These are phyloP conservation scores for Setophaga petechia DNA, from an alignment of 2,113 vertebrate genomes.

Conservation along the genomic window DNA sequence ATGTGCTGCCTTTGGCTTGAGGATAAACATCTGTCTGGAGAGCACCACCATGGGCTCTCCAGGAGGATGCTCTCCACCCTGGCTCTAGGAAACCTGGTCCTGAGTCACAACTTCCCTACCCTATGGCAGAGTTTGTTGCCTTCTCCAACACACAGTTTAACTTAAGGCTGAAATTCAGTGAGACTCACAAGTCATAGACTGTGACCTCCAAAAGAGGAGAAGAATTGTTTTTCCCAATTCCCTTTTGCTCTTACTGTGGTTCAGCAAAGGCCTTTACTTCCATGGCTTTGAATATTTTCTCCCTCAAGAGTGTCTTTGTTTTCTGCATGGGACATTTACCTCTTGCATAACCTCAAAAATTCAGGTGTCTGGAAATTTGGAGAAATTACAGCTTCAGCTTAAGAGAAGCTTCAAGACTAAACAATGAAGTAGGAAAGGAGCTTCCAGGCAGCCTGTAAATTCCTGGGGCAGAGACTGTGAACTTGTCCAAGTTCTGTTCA, in stretches of 20 bases:
- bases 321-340: background rate
- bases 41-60: fast-evolving
- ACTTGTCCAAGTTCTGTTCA: background rate
- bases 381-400: background rate
- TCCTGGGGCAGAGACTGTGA: background rate
- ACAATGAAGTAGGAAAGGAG: background rate
- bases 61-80: background rate
- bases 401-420: background rate
- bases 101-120: background rate
- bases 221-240: background rate
- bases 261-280: background rate
- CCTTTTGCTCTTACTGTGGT: background rate
- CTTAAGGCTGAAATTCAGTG: fast-evolving
- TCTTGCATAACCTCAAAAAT: background rate
- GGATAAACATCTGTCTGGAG: background rate
- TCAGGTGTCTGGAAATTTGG: background rate
- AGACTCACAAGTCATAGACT: background rate
- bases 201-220: background rate
- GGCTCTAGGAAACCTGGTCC: background rate
- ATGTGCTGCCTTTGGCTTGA: background rate
- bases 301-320: background rate
- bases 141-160: background rate
- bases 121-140: background rate
- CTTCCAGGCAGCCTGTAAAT: background rate
- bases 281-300: background rate